Evolutionary conservation across 2,113 vertebrate genomes (phyloP).

Genomic region (Phylloscopus trochiloides): DNA sequence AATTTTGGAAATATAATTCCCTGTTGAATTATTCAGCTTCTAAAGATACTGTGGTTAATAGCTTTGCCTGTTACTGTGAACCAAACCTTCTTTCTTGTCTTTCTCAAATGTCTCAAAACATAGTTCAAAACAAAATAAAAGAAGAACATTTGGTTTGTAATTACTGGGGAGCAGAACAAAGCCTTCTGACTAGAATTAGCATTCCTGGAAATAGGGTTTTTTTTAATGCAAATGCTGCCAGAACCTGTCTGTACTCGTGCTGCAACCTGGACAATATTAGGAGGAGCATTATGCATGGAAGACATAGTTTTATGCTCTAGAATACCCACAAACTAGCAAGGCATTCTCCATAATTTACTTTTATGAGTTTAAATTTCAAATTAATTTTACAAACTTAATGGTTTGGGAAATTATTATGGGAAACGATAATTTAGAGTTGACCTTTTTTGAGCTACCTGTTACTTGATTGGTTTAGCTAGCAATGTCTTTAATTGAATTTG

Average conservation of each 20-base stretch:
- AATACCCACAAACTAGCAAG: background rate
- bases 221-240: background rate
- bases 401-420: slow-evolving; percentile 70
- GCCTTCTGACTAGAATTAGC: accelerated
- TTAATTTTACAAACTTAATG: slow-evolving; percentile 66
- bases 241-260: background rate
- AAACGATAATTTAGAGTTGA: slow-evolving; percentile 67
- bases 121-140: background rate
- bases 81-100: background rate
- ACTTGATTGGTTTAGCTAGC: slow-evolving; percentile 56
- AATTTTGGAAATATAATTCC: background rate
- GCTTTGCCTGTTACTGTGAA: background rate
- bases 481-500: slow-evolving; percentile 68
- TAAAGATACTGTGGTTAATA: background rate
- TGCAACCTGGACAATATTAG: background rate
- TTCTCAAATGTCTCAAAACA: background rate
- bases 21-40: background rate
- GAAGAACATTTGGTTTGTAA: accelerated
- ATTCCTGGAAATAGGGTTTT: background rate
- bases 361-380: slow-evolving; percentile 60
- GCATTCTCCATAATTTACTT: slow-evolving; percentile 61
- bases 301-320: background rate
- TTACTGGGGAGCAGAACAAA: accelerated
- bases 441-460: slow-evolving; percentile 57
- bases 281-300: background rate